Conservation (phyloP, 64 coral and sea anemone genomes). For the Actinia tenebrosa region DNA sequence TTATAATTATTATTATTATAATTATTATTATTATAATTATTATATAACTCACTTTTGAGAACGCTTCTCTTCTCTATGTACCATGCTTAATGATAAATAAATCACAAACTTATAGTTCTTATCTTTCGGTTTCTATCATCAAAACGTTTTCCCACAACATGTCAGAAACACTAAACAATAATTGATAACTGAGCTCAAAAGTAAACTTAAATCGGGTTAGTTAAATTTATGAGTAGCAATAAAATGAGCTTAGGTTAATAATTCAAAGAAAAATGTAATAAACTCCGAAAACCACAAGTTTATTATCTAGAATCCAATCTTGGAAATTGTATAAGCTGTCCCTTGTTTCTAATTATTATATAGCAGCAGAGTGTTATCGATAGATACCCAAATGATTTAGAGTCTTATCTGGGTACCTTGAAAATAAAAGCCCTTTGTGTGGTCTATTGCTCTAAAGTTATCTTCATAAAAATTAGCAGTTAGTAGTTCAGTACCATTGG, state of each 20-base stretch:
- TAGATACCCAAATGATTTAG: background rate
- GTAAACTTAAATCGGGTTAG: too few species aligned
- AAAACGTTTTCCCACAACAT: too few species aligned
- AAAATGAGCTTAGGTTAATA: background rate
- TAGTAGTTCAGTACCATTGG: background rate
- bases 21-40: too few species aligned
- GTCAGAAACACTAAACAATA: too few species aligned
- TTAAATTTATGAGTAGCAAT: background rate
- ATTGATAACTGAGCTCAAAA: too few species aligned
- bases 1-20: too few species aligned
- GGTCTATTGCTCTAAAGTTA: background rate
- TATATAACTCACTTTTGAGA: too few species aligned
- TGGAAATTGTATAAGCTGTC: background rate
- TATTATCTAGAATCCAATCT: background rate
- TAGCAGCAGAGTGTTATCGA: background rate
- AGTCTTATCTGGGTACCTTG: background rate
- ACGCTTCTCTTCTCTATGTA: too few species aligned
- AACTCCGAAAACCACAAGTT: background rate
- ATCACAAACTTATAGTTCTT: too few species aligned
- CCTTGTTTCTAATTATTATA: background rate
- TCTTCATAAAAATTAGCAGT: background rate
- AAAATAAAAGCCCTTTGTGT: background rate
- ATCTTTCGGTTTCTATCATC: too few species aligned
- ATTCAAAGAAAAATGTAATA: background rate
- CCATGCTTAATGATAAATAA: too few species aligned